A percentile compares a stretch with the other conserved stretches of the same genome.
phyloP scores from a whole-genome alignment of 2,797 vertebrate genomes.

The Phataginus tricuspis region DNA sequence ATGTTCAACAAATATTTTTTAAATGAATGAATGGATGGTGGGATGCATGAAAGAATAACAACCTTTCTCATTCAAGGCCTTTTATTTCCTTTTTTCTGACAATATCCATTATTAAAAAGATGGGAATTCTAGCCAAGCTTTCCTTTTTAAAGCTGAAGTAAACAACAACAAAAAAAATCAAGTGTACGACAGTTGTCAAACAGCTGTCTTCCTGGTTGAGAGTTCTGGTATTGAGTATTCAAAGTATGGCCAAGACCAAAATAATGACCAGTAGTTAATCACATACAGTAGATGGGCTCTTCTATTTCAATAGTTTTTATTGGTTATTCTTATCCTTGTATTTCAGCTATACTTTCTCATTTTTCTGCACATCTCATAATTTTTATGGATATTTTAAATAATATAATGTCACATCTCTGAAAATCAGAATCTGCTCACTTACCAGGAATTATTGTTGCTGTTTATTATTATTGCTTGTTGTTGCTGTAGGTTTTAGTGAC shows the following conservation, averaged over 20 bases:
- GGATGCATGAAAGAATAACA: not conserved
- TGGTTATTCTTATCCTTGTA: not conserved
- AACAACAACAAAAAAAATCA: not conserved
- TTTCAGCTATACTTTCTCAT: not conserved
- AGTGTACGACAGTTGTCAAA: not conserved
- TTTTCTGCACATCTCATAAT: not conserved
- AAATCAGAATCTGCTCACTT: not conserved
- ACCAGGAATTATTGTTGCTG: not conserved
- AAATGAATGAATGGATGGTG: not conserved
- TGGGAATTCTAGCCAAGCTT: not conserved
- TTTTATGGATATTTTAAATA: not conserved
- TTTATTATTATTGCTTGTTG: not conserved
- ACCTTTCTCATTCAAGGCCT: not conserved
- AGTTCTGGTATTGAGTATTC: not conserved
- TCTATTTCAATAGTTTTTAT: not conserved
- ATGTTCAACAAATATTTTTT: not conserved
- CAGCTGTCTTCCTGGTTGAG: not conserved
- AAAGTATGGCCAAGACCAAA: not conserved
- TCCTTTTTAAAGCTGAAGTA: not conserved
- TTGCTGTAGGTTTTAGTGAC: not conserved
- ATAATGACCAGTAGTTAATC: not conserved
- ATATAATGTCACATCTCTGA: not conserved
- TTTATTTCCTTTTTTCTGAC: not conserved
- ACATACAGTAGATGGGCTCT: rapidly evolving
- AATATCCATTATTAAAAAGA: not conserved